These are phyloP conservation scores for Leucania comma DNA, from an alignment of 2,888 invertebrate species.

Conservation along the genomic window DNA sequence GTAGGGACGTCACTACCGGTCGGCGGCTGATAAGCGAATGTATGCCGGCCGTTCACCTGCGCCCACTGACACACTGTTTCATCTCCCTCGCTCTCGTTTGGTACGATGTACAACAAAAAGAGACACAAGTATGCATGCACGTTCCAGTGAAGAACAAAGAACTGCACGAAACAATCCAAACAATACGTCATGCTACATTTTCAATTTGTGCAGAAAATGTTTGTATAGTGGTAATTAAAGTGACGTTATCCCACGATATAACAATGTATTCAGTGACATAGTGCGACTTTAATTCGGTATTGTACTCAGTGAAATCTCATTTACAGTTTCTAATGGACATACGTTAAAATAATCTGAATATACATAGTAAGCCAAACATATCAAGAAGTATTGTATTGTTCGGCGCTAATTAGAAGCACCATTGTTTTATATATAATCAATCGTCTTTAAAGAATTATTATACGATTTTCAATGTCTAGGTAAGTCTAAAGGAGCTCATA, in stretches of 20 bases:
- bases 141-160: conserved; percentile 70
- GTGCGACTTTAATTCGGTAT: conserved; percentile 62
- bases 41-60: conserved; percentile 89
- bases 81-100: conserved; percentile 75
- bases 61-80: conserved; percentile 83
- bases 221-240: conserved; percentile 77
- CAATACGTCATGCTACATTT: conserved; percentile 80
- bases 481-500: not conserved
- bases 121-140: conserved; percentile 58
- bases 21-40: conserved; percentile 87
- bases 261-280: conserved; percentile 65
- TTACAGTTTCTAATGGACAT: conserved; percentile 55
- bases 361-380: conserved; percentile 43
- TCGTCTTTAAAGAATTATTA: conserved; percentile 23
- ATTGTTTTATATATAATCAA: conserved; percentile 45
- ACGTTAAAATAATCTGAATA: conserved; percentile 55
- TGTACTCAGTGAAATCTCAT: conserved; percentile 57
- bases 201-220: conserved; percentile 79
- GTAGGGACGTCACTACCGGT: conserved; percentile 82
- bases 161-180: conserved; percentile 74
- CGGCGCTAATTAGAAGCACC: conserved; percentile 37
- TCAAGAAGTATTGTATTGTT: conserved; percentile 48
- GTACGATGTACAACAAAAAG: conserved; percentile 64
- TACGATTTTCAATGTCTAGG: conserved; percentile 10
- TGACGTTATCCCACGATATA: conserved; percentile 70